Percentiles rank a stretch among this genome's conserved stretches.
Evolutionary conservation across 1,140 invertebrate species (phyloP).

Genomic region (Rhopalosiphum padi): DNA sequence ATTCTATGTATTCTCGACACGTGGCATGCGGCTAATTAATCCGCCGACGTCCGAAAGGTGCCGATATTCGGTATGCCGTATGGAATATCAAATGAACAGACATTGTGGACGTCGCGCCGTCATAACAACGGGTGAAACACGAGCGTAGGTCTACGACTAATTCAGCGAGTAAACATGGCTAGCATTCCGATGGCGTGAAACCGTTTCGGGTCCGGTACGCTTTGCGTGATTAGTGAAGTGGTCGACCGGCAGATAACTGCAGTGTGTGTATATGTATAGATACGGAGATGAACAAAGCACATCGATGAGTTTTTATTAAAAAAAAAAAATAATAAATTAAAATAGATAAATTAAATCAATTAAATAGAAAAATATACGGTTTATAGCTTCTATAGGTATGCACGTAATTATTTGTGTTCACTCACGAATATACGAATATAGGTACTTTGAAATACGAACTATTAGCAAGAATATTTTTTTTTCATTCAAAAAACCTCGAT

Average conservation of each 20-base stretch:
- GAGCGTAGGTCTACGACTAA: background rate
- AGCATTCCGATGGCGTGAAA: background rate
- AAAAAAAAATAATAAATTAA: background rate
- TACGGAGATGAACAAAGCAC: background rate
- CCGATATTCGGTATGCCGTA: slow-evolving; percentile 23
- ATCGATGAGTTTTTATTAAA: background rate
- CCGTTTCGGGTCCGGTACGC: background rate
- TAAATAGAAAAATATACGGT: background rate
- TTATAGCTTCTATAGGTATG: background rate
- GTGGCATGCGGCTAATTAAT: slow-evolving; percentile 53
- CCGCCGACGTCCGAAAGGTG: slow-evolving; percentile 46
- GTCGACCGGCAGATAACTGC: background rate
- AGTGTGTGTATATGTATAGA: background rate
- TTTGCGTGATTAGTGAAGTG: slow-evolving; percentile 1
- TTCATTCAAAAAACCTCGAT: background rate
- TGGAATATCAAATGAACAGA: slow-evolving; percentile 41
- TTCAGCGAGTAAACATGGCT: background rate
- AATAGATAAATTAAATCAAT: background rate
- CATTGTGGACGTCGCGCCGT: background rate
- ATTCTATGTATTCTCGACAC: slow-evolving; percentile 35
- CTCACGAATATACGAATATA: background rate
- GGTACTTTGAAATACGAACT: background rate
- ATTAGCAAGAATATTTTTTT: background rate
- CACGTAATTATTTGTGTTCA: background rate
- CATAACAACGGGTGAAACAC: background rate